These are phyloP conservation scores for Tachystola acroxantha DNA, from an alignment of 2,888 invertebrate genomes.

Conservation along the genomic window DNA sequence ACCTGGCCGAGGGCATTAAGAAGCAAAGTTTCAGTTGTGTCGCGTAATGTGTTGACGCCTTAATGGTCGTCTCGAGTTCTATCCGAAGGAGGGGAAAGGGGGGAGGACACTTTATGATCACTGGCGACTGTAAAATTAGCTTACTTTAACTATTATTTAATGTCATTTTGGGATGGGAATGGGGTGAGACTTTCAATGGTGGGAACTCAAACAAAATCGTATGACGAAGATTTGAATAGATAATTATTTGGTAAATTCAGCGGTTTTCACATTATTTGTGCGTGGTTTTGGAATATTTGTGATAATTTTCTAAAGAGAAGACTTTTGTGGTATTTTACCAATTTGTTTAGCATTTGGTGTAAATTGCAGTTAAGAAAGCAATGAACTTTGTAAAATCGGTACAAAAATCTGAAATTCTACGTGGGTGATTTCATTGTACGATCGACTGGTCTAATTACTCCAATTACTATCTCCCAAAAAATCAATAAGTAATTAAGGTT, in stretches of 20 bases:
- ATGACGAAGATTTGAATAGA: constrained; percentile 53
- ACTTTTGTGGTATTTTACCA: neutral
- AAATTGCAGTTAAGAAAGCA: too few relatives aligned
- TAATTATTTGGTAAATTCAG: constrained; percentile 44
- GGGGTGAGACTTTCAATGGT: constrained; percentile 53
- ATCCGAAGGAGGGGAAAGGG: constrained; percentile 25
- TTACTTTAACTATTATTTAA: constrained; percentile 68
- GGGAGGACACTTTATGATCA: constrained; percentile 40
- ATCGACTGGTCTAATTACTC: constrained; percentile 8
- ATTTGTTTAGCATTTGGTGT: neutral
- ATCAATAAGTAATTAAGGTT: constrained; percentile 64
- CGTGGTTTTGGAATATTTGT: constrained; percentile 4
- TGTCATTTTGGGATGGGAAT: constrained; percentile 57
- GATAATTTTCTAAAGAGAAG: neutral
- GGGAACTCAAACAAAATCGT: constrained; percentile 48
- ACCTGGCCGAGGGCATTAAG: constrained; percentile 38
- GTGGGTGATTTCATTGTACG: constrained; percentile 1
- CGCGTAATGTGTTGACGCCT: constrained; percentile 50
- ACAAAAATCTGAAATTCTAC: neutral
- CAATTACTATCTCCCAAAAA: constrained; percentile 33
- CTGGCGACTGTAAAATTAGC: constrained; percentile 50
- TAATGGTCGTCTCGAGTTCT: constrained; percentile 47
- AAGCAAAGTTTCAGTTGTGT: constrained; percentile 38
- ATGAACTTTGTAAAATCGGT: neutral
- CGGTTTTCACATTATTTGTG: constrained; percentile 25